Base-by-base conservation (phyloP, 2,888 invertebrate genomes). In the Oscheius sp. region DNA sequence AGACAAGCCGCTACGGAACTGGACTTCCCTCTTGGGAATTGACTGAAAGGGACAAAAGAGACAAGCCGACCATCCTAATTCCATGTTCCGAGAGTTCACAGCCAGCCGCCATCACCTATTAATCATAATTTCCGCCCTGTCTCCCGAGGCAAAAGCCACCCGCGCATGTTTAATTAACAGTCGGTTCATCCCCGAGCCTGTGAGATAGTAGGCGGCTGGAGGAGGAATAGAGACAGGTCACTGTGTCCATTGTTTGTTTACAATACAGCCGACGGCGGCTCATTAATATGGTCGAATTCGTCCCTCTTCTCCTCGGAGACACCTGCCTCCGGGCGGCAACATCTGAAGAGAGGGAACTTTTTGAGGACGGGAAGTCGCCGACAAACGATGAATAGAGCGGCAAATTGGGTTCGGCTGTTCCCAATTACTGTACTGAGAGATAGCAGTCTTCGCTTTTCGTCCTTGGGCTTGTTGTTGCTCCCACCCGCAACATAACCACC, bases 131-230 rank as follows among this genome's bases (percentile, higher is more conserved):
- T 63, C 63, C 63, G 63, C 43, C 25, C n/a, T 13, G 58, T 12
- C 58, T 29, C 25, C n/a, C 63, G 43, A n/a, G 13, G 43, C 46
- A n/a, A 63, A 63, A 63, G 46, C 45, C 46, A 7, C 43, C 45
- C 45, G 46, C 45, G 45, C 63, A 63, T 63, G 63, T 63, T 63
- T 63, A 63, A 63, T 63, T 63, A 63, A 63, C 63, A 45, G 63
- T 43, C 63, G 63, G 43, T 58, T 58, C 58, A 6, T 35, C 35
- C 35, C 35, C 9, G 35, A 35, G 35, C 35, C 35, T 12, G 25
- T 7, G 27, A 58, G 58, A 58, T 25, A 58, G 27, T n/a, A 29
- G 27, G 25, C 25, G 27, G 9, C 21, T 27, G 21, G 27, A n/a
- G n/a, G 58, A 58, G 58, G 29, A 49, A 5, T 13, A 49, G 49